These are phyloP conservation scores for Bradynema listronoti DNA, from an alignment of 1,140 invertebrate species.

Conservation along the genomic window DNA sequence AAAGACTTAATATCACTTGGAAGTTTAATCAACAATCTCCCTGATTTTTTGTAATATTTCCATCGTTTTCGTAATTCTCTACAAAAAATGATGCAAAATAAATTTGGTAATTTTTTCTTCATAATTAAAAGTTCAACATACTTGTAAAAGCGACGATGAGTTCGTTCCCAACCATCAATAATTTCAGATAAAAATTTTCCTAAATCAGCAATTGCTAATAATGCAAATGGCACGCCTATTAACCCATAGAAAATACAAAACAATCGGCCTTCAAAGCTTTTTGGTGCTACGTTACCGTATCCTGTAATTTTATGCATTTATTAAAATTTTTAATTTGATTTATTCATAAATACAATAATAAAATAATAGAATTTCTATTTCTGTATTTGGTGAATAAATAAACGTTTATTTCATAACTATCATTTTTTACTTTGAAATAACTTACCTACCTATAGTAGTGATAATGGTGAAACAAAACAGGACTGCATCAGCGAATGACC, in stretches of 20 bases:
- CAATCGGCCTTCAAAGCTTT: conserved; percentile 34
- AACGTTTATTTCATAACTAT: not conserved
- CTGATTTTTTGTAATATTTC: conserved; percentile 3
- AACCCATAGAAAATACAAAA: conserved; percentile 46
- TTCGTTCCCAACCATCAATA: conserved; percentile 32
- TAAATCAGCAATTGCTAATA: conserved; percentile 43
- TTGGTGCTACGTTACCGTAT: conserved; percentile 43
- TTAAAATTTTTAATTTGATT: no score
- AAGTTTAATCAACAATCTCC: not conserved
- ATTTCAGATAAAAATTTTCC: conserved; percentile 45
- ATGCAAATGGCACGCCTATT: conserved; percentile 39
- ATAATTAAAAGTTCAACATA: not conserved
- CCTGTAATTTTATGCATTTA: conserved; percentile 23
- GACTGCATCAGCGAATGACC: conserved; percentile 41
- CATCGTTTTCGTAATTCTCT: conserved; percentile 1
- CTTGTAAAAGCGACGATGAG: conserved; percentile 16
- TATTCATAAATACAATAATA: no score
- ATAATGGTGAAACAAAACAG: conserved; percentile 43
- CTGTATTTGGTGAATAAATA: not conserved
- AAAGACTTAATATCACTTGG: no score
- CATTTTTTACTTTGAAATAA: conserved; percentile 4
- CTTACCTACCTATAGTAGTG: conserved; percentile 38
- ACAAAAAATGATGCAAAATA: not conserved
- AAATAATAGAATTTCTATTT: not conserved
- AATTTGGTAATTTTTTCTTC: not conserved